Percentiles rank a stretch among this genome's conserved stretches.
These are phyloP conservation scores for Aselliscus stoliczkanus DNA, from an alignment of 2,797 vertebrate species.

Conservation along the genomic window DNA sequence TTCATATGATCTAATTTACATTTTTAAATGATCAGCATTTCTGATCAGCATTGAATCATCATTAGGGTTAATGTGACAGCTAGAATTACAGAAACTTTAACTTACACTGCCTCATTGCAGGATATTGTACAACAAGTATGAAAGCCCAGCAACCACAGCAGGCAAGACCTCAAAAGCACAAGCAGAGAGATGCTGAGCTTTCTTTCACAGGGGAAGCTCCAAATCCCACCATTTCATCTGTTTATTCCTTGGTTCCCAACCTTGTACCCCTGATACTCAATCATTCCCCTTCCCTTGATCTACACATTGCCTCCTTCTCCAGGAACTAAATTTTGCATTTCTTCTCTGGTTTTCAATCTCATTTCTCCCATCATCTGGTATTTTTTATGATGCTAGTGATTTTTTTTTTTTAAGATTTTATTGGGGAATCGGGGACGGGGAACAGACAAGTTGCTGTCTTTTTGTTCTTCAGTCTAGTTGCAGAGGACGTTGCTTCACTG, in stretches of 20 bases:
- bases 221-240: neutral
- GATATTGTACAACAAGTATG: neutral
- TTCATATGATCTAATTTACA: neutral
- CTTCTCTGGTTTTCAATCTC: neutral
- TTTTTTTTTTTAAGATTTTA: no score
- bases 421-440: no score
- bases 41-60: neutral
- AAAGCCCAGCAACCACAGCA: neutral
- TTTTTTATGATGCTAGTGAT: neutral
- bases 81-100: neutral
- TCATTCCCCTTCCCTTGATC: neutral
- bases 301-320: neutral
- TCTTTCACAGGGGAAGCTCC: neutral
- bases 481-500: no score
- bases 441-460: no score
- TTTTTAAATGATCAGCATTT: neutral
- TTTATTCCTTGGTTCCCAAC: neutral
- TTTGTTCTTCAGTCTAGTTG: no score
- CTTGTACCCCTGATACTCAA: neutral
- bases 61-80: neutral
- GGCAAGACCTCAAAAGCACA: neutral
- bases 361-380: neutral
- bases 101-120: neutral
- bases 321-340: neutral
- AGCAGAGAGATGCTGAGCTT: neutral